These are phyloP conservation scores for Nipponacmea schrenckii DNA, from an alignment of 2,888 invertebrate species.

Conservation along the genomic window DNA sequence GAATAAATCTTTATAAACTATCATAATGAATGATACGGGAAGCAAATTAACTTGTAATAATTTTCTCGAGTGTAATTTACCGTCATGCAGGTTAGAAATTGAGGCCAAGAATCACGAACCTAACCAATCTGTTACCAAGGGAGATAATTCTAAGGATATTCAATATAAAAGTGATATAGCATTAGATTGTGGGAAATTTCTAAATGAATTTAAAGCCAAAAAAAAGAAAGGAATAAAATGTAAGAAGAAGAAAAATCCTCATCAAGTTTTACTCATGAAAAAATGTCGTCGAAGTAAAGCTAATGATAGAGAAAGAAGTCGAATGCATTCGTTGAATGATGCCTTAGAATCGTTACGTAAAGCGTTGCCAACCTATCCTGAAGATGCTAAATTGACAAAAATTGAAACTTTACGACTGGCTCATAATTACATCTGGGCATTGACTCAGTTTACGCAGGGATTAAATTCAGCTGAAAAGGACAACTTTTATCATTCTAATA, in stretches of 20 bases:
- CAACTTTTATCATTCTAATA: background rate
- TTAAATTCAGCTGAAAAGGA: background rate
- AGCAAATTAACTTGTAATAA: conserved; percentile 16
- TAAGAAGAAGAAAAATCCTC: conserved; percentile 67
- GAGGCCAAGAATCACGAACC: too few relatives aligned
- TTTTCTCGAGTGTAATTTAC: conserved; percentile 10
- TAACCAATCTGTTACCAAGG: too few relatives aligned
- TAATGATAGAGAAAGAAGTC: conserved; percentile 75
- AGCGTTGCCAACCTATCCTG: conserved; percentile 70
- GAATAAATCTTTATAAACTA: background rate
- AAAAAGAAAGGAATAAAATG: conserved; percentile 55
- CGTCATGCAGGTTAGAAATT: background rate
- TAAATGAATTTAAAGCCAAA: conserved; percentile 20
- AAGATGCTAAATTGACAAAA: conserved; percentile 71
- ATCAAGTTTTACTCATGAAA: conserved; percentile 83
- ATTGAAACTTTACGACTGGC: conserved; percentile 83
- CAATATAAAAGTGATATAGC: conserved; percentile 10
- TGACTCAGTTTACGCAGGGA: conserved; percentile 70
- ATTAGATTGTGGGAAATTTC: conserved; percentile 1
- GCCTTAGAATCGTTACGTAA: conserved; percentile 75
- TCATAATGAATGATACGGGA: too few relatives aligned
- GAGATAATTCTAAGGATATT: background rate
- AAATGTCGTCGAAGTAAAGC: conserved; percentile 73
- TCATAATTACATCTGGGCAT: conserved; percentile 93
- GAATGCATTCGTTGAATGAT: conserved; percentile 77